Conservation (phyloP, 2,888 invertebrate species). For the Amphipoea lucens region DNA sequence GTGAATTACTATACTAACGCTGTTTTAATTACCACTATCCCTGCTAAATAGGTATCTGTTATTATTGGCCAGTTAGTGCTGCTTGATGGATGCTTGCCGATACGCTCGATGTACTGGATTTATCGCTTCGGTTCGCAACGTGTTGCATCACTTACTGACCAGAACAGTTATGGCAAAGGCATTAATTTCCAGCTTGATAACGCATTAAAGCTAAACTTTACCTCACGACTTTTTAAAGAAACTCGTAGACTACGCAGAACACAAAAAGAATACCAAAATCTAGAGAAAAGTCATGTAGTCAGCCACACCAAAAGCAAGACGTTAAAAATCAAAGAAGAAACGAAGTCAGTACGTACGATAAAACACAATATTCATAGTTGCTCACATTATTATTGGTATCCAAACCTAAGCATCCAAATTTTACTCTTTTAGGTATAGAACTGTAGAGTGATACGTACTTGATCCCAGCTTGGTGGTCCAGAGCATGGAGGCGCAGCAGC, state of each 20-base stretch:
- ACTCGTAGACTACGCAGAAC: background rate
- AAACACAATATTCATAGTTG: background rate
- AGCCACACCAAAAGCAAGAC: background rate
- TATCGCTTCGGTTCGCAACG: background rate
- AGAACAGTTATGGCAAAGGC: background rate
- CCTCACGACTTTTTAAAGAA: background rate
- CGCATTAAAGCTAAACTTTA: background rate
- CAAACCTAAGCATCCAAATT: background rate
- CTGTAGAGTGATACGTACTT: slow-evolving; percentile 73
- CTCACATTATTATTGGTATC: no score
- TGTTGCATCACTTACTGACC: background rate
- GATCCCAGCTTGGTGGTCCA: slow-evolving; percentile 90
- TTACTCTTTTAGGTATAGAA: background rate
- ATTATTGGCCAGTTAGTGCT: background rate
- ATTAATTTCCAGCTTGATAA: background rate
- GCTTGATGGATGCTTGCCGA: background rate
- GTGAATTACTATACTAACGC: no score
- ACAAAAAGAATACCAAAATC: background rate
- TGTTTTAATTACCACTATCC: no score
- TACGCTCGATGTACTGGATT: background rate
- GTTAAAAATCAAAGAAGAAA: background rate
- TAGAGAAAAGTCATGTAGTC: background rate
- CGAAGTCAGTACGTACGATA: background rate
- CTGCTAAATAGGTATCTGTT: no score
- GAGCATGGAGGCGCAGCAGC: slow-evolving; percentile 83